Base-by-base conservation (phyloP, 2,888 invertebrate genomes). In the Pterostichus madidus region DNA sequence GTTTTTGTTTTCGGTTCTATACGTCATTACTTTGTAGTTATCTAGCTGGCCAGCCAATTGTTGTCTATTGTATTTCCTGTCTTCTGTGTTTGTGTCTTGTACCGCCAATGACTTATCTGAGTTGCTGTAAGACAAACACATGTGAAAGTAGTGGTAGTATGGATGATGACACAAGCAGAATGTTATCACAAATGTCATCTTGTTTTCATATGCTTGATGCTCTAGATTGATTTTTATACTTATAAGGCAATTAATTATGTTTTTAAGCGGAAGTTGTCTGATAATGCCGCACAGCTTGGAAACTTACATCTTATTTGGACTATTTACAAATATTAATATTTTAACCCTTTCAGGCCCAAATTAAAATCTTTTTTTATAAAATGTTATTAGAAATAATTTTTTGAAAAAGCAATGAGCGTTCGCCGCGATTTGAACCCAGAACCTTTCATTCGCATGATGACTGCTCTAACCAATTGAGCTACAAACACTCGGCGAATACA, bases 141-240 rank as follows among this genome's bases (percentile, higher is more conserved):
- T 64, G 64, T 64, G 64, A 39, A 64, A 64, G 64, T 39, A 64
- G 39, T 59, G 59, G 59, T 31, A 17, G 17, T 56, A 10, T 56
- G 56, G 17, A 31, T 56, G 56, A 56, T 56, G 56, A 64, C 39
- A 64, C 39, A 64, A 64, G n/a, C 64, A 64, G 32, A 31, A 59
- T 59, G 56, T 64, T 64, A 64, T 64, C 31, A 64, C 13, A 64
- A 64, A 64, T 64, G 64, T 64, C 64, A 64, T 64, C 64, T 64
- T 64, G 64, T 64, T 64, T 64, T 64, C 35, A 64, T 64, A 6
- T 32, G 64, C 39, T 11, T n/a, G 15, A 32, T 64, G 39, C 35
- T 64, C 39, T 64, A 64, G 39, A 64, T 35, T 64, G 39, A 39
- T 32, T 64, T 59, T 64, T 64, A 64, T 64, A 64, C 35, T 64